A percentile compares a stretch with the other conserved stretches of the same genome.
Evolutionary conservation across 2,888 invertebrate genomes (phyloP).

Genomic region (Lathronympha strigana): DNA sequence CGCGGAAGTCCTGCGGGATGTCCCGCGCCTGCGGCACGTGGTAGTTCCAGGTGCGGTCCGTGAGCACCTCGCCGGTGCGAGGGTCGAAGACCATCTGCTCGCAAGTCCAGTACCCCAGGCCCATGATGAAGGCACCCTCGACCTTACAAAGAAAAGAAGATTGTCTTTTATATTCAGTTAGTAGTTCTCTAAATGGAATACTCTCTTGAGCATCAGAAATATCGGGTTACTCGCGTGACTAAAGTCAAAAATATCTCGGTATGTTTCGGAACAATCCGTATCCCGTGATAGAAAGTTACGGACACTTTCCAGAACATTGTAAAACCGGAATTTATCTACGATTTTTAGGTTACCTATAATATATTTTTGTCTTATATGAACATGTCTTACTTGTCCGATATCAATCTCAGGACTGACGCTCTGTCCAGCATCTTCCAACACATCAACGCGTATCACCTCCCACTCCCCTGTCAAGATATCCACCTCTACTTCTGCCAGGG

Average conservation of each 20-base stretch:
- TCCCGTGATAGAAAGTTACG: too few relatives aligned
- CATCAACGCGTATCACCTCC: slow-evolving; percentile 85
- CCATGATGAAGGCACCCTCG: slow-evolving; percentile 88
- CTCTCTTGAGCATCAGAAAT: too few relatives aligned
- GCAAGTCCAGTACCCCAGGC: slow-evolving; percentile 86
- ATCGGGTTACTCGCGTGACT: too few relatives aligned
- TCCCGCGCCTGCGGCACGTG: slow-evolving; percentile 86
- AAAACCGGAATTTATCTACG: too few relatives aligned
- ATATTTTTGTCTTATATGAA: too few relatives aligned
- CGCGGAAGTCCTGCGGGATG: slow-evolving; percentile 85
- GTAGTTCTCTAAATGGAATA: too few relatives aligned
- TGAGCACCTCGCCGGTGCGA: slow-evolving; percentile 83
- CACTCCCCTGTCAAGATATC: slow-evolving; percentile 90
- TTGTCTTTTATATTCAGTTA: too few relatives aligned
- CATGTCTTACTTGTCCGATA: slow-evolving; percentile 83
- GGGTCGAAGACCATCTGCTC: slow-evolving; percentile 85
- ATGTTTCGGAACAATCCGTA: too few relatives aligned
- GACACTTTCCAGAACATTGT: too few relatives aligned
- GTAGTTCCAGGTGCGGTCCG: slow-evolving; percentile 88
- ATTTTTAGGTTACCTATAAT: too few relatives aligned
- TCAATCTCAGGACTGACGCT: slow-evolving; percentile 87
- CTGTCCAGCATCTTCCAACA: slow-evolving; percentile 87
- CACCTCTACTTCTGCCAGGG: slow-evolving; percentile 87
- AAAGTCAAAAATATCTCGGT: too few relatives aligned
- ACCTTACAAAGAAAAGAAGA: too few relatives aligned